Conservation (phyloP, 2,113 vertebrate genomes). For the Passerina amoena region DNA sequence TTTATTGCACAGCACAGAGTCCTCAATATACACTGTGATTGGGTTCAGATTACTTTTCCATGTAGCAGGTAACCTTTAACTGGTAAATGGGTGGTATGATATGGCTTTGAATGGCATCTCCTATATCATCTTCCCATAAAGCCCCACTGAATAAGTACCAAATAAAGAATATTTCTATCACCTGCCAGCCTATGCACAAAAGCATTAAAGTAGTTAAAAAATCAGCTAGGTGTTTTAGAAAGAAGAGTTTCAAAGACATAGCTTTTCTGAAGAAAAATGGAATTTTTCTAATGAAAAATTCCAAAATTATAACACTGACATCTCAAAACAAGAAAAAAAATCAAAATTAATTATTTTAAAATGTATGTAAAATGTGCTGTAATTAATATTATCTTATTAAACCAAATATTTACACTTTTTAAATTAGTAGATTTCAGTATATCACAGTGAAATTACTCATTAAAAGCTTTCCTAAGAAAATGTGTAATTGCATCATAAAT, state of each 20-base stretch:
- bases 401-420: neutral
- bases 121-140: neutral
- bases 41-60: neutral
- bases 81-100: neutral
- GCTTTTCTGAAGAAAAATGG: neutral
- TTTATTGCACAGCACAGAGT: neutral
- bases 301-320: neutral
- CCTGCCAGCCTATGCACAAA: neutral
- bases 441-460: neutral
- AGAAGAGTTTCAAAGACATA: neutral
- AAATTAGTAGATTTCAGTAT: neutral
- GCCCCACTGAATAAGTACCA: neutral
- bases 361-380: neutral
- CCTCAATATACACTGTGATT: neutral
- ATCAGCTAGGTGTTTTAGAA: neutral
- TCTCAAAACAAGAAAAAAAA: neutral
- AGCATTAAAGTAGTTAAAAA: neutral
- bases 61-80: neutral
- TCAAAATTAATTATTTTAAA: neutral
- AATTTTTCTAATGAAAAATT: neutral
- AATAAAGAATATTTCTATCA: conserved; percentile 5
- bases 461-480: neutral
- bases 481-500: neutral
- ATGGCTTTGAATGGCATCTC: neutral
- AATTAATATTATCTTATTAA: neutral